Conservation (phyloP, 2,113 vertebrate genomes). For the Eptesicus fuscus region DNA sequence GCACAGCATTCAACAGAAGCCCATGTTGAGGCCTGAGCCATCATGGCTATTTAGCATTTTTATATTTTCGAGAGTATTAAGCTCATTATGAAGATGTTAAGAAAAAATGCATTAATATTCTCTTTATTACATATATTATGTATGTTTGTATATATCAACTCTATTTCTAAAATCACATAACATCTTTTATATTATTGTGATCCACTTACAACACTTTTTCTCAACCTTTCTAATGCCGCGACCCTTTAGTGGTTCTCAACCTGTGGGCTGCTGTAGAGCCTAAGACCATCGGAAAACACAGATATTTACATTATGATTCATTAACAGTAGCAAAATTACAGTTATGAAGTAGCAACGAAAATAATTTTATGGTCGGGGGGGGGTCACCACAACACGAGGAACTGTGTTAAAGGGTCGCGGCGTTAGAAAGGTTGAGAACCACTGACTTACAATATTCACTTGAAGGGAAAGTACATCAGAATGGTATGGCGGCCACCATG, state of each 20-base stretch:
- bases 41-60: background rate
- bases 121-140: background rate
- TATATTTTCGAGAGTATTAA: background rate
- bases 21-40: background rate
- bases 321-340: too few species aligned
- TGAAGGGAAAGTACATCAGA: background rate
- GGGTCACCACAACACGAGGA: too few species aligned
- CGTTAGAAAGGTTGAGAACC: too few species aligned
- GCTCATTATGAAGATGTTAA: background rate
- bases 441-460: background rate
- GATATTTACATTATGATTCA: too few species aligned
- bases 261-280: too few species aligned
- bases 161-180: background rate
- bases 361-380: too few species aligned
- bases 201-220: background rate
- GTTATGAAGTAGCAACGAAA: too few species aligned
- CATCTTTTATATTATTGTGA: background rate
- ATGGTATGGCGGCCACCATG: background rate
- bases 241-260: too few species aligned
- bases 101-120: background rate
- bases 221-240: too few species aligned
- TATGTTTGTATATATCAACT: background rate
- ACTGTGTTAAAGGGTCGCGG: too few species aligned
- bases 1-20: background rate
- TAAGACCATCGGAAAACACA: too few species aligned